Evolutionary conservation across 2,797 vertebrate species (phyloP), one percentile per base, ranked within the genome.

Genomic region (Gallinago stenura): DNA sequence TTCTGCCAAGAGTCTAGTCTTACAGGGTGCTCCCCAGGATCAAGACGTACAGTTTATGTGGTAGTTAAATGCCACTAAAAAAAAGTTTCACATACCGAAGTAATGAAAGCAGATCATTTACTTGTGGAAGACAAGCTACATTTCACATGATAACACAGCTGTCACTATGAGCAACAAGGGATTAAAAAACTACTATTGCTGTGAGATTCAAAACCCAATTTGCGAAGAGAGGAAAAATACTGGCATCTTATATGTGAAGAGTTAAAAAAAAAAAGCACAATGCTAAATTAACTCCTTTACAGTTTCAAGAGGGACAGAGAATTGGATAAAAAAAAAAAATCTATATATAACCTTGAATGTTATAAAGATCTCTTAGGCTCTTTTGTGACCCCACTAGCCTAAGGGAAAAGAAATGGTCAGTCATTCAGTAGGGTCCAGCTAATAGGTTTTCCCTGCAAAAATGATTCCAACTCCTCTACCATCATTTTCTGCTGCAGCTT

Each of bases 71-170:
- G n/a, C 53, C 72, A 78, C 57, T 57, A 85, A 80, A 57, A 66
- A 58, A 51, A 60, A 84, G 78, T 85, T 89, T 83, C 75, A 68
- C 6, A 7, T 31, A 70, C 37, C 5, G 24, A 64, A 73, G 60
- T 57, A 94, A 85, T 53, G 41, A 94, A 95, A 91, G 64, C 41
- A 85, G 58, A 82, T 17, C 35, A 80, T 83, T 90, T 79, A 85
- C 39, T 90, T 62, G n/a, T 20, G 56, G 64, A 90, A 94, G 60
- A 87, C 43, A 83, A 90, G 71, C 51, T 60, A 54, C 51, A 73
- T 72, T 90, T 83, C 50, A 84, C 75, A 62, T 12, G 26, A 41
- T 30, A 93, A 92, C 66, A 69, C 69, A 94, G 56, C 35, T 91
- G 80, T 62, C 8, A 8, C 20, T 51, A 89, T 66, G 51, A 90